Evolutionary conservation across 2,888 invertebrate species (phyloP), one percentile per base, ranked within the genome.

Genomic region (Acronicta alni): DNA sequence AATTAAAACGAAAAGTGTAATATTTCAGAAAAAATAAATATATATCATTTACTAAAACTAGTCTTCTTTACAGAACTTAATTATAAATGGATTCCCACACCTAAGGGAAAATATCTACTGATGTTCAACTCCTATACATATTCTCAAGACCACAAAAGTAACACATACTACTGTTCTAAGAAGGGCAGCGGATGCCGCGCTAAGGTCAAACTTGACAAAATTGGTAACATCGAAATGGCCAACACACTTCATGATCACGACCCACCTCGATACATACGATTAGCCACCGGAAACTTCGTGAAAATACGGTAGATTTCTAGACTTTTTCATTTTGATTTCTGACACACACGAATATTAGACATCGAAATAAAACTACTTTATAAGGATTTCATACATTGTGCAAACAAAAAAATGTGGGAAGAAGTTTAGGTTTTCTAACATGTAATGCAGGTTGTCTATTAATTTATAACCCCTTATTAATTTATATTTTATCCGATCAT

Each of bases 71-170:
- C 66, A 78, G 75, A 8, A 18, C 7, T 53, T 0, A 51, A 52
- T 16, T 74, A 70, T 42, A 49, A 61, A 17, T 75, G 79, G 17
- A 76, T 82, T 52, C 81, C 80, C 14, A 72, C 75, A 1, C 56
- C 49, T 30, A 75, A 61, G 16, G 77, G 75, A 3, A 76, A 76
- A 41, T 37, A 60, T 15, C 56, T 77, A 8, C 38, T 77, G 6
- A 70, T 77, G 77, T 20, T 73, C 26, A 30, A 75, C 32, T 39
- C 58, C 6, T 77, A 69, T 32, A 77, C 77, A 17, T 77, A 20
- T 51, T 75, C 72, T 7, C 76, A 77, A 58, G 68, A 74, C 18
- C 72, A 72, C 46, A n/a, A 67, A n/a, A 74, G 63, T 14, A 49
- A 20, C 0, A 53, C 49, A 0, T 77, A 57, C 39, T 79, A 78